These are phyloP conservation scores for Spatula clypeata DNA, from an alignment of 2,797 vertebrate species.

Conservation along the genomic window DNA sequence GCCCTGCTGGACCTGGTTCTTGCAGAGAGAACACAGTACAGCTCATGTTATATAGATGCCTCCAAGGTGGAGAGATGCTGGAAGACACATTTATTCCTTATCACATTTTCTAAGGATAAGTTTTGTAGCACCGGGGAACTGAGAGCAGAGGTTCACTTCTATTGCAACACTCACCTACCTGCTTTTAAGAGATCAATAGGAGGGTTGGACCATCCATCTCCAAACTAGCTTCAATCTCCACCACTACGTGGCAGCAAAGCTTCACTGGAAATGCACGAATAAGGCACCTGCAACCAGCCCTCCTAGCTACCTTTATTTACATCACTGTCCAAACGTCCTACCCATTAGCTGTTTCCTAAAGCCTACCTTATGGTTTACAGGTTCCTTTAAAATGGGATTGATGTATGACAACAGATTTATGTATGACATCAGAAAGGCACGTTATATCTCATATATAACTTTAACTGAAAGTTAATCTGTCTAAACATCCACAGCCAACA, in stretches of 20 bases:
- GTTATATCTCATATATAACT: not conserved
- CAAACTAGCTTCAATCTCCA: not conserved
- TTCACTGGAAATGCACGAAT: not conserved
- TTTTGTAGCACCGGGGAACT: not conserved
- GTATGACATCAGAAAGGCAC: not conserved
- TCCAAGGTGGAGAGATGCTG: not conserved
- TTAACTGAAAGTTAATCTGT: not conserved
- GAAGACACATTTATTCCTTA: not conserved
- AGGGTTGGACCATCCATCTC: not conserved
- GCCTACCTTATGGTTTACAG: not conserved
- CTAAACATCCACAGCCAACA: not conserved
- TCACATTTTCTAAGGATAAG: not conserved
- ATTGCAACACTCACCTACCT: not conserved
- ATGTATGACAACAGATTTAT: not conserved
- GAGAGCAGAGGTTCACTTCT: not conserved
- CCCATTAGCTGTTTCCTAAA: not conserved
- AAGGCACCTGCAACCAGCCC: not conserved
- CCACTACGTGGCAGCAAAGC: slow-evolving; percentile 71
- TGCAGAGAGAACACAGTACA: not conserved
- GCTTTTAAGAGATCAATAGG: not conserved
- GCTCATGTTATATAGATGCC: not conserved
- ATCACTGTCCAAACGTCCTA: not conserved
- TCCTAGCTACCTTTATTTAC: not conserved
- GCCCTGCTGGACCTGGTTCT: not conserved
- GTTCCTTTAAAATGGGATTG: not conserved